Evolutionary conservation across 2,888 invertebrate genomes (phyloP), one percentile per base, ranked within the genome.

Genomic region (Anagyrus pseudococci): DNA sequence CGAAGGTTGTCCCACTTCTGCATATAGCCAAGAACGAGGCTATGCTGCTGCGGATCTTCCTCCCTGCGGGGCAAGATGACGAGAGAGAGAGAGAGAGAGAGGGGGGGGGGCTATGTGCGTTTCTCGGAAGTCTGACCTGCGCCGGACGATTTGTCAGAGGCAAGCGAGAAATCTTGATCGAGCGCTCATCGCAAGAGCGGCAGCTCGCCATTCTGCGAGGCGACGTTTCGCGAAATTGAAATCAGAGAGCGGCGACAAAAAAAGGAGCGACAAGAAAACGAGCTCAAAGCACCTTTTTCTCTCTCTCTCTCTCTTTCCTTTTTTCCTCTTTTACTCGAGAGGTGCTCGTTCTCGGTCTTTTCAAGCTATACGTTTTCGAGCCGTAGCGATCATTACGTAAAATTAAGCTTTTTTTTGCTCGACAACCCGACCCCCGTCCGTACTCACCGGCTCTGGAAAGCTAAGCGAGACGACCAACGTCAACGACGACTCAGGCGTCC

Each of bases 211-310:
- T 13, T 13, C 17, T n/a, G 48, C 15, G 41, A 54, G 43, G 50
- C 46, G 56, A 52, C 50, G 43, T 52, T 54, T 59, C n/a, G 64
- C 52, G 59, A 59, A 64, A 64, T 64, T 64, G 56, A 59, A 64
- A 64, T 56, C n/a, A 26, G 52, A 58, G 49, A 49, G 17, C 26
- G 29, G 4, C 13, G 50, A 23, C 33, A 37, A 37, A 37, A 22
- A 22, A 53, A 41, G 26, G 52, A 40, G n/a, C n/a, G 13, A 25
- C 29, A 15, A 48, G 37, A 33, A 55, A 44, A 25, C 17, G 17
- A 17, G n/a, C n/a, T n/a, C n/a, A n/a, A n/a, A n/a, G n/a, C n/a
- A n/a, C n/a, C n/a, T n/a, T n/a, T n/a, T n/a, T n/a, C n/a, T n/a
- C n/a, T n/a, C n/a, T n/a, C n/a, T n/a, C n/a, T n/a, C n/a, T n/a